Base-by-base conservation (phyloP, 2,113 vertebrate species). In the Hyaena hyaena region DNA sequence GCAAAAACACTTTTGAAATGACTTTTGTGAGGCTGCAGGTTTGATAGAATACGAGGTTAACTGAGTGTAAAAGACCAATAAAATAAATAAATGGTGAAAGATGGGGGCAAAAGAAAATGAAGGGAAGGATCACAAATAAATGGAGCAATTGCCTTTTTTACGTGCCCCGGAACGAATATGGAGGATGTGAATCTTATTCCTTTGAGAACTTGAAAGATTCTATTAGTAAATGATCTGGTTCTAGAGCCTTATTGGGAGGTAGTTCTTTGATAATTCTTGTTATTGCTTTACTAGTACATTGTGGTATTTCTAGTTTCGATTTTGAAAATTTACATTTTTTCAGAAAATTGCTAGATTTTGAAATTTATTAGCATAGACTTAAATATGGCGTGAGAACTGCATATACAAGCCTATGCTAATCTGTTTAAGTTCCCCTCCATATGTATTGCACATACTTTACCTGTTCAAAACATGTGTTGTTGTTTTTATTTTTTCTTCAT, bases 1-100 rank as follows among this genome's bases (percentile, higher is more conserved):
- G 53, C 43, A 93, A 66, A 86, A 93, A 83, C 1, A 23, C 10
- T 96, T 93, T 77, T 79, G 12, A 55, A 88, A 83, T 31, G 55
- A 76, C 89, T 94, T 95, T 92, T 65, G 23, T 66, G 50, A 82
- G 28, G 48, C 43, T 90, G 76, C 35, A 69, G 95, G 23, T 93
- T 92, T 53, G 74, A 92, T 74, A 93, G 74, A 83, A 63, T 35
- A 89, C 35, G 77, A 68, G 68, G 48, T 95, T 93, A 83, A 89
- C 23, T 45, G 65, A 63, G 35, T 74, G 23, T 92, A 93, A 88
- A 92, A 63, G 79, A 88, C 61, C 79, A 92, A 90, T 77, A 63
- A 90, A 87, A 50, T 84, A 95, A 93, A 92, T 82, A 79, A 96
- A 79, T 63, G 73, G 87, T 65, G 58, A 68, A 68, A 95, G 28